A percentile compares a stretch with the other conserved stretches of the same genome.
Conservation (phyloP, 2,888 invertebrate species). For the Seira ritae region DNA sequence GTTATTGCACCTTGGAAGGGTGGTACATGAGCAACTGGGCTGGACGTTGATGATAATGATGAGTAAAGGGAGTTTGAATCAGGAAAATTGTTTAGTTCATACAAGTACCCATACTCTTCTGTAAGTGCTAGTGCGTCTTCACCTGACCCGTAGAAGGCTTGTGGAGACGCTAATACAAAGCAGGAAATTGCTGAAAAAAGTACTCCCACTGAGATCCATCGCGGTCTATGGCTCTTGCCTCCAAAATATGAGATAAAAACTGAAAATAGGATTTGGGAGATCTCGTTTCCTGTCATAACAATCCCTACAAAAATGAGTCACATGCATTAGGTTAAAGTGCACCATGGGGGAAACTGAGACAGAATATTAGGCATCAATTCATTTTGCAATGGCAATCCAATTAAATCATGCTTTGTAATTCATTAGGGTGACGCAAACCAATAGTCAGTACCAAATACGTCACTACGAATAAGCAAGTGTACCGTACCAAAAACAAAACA, state of each 20-base stretch:
- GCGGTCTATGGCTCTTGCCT: conserved; percentile 83
- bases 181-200: conserved; percentile 80
- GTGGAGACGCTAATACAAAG: conserved; percentile 82
- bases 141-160: conserved; percentile 82
- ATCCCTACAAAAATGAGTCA: conserved; percentile 79
- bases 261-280: conserved; percentile 82
- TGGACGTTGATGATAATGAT: conserved; percentile 15
- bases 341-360: too few relatives aligned
- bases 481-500: too few relatives aligned
- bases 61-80: background rate
- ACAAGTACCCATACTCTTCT: conserved; percentile 78
- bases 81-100: conserved; percentile 29
- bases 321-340: too few relatives aligned
- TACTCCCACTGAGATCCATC: conserved; percentile 80
- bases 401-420: too few relatives aligned
- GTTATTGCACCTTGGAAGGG: background rate
- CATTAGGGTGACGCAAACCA: too few relatives aligned
- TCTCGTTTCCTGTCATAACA: conserved; percentile 85
- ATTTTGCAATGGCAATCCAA: too few relatives aligned
- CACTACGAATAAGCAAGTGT: too few relatives aligned
- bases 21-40: background rate
- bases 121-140: conserved; percentile 82
- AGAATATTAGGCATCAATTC: too few relatives aligned
- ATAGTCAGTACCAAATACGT: too few relatives aligned
- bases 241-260: conserved; percentile 83